A percentile compares a stretch with the other conserved stretches of the same genome.
These are phyloP conservation scores for Terebella lapidaria DNA, from an alignment of 2,888 invertebrate species.

Conservation along the genomic window DNA sequence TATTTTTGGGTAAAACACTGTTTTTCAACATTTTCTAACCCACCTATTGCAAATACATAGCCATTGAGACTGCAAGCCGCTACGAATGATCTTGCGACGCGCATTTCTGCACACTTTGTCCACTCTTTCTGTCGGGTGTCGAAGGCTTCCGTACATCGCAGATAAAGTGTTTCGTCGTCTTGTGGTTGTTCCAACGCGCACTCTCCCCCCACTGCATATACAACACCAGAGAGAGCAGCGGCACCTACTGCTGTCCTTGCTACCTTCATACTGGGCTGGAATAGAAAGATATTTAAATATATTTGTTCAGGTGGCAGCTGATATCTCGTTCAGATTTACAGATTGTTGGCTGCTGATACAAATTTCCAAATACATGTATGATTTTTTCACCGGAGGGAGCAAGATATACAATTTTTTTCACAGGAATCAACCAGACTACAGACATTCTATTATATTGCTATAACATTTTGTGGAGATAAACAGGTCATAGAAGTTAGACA, in stretches of 20 bases:
- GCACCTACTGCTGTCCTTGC: slow-evolving; percentile 48
- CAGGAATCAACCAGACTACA: no score
- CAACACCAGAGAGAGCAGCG: slow-evolving; percentile 37
- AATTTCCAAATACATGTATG: no score
- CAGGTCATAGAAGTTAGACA: no score
- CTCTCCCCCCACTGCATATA: slow-evolving; percentile 48
- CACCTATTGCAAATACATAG: slow-evolving; percentile 48
- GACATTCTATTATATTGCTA: no score
- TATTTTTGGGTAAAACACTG: no score
- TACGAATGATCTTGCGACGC: slow-evolving; percentile 57
- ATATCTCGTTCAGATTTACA: no score
- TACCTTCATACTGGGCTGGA: slow-evolving; percentile 42
- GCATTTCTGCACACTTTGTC: slow-evolving; percentile 16
- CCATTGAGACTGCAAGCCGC: slow-evolving; percentile 80
- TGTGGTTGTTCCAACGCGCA: slow-evolving; percentile 46
- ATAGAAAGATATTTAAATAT: background rate
- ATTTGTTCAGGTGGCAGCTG: background rate
- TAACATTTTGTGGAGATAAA: no score
- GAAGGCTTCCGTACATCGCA: slow-evolving; percentile 44
- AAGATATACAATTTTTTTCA: no score
- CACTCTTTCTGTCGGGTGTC: slow-evolving; percentile 38
- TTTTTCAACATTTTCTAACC: no score
- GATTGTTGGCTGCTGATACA: no score
- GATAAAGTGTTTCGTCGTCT: slow-evolving; percentile 44
- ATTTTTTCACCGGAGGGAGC: no score